Conservation (phyloP, 1,140 invertebrate species). For the Eriosoma lanigerum region DNA sequence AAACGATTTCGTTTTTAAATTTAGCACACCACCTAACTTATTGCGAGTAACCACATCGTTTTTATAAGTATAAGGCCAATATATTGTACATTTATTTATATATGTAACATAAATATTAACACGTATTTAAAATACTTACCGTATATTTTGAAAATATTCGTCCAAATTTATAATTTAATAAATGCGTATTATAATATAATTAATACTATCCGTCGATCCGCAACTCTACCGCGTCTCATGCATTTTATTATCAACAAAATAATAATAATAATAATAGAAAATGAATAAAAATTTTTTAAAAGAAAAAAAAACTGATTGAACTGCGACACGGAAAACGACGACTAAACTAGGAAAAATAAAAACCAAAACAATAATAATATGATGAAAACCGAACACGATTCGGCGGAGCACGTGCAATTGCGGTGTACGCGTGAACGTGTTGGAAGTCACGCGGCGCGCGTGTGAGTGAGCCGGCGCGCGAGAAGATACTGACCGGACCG, state of each 20-base stretch:
- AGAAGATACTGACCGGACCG: constrained; percentile 43
- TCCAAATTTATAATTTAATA: neutral
- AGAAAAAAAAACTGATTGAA: neutral
- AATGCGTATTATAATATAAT: neutral
- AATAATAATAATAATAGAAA: neutral
- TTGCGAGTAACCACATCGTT: no score
- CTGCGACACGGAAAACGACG: constrained; percentile 11
- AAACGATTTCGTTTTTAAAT: no score
- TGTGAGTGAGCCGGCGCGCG: constrained; percentile 22
- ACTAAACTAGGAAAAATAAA: neutral
- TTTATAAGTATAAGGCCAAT: no score
- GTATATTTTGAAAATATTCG: neutral
- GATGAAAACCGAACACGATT: constrained; percentile 7
- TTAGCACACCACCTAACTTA: no score
- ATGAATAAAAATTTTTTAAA: neutral
- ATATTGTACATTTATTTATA: no score
- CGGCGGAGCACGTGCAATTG: constrained; percentile 42
- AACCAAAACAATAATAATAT: neutral
- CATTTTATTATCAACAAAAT: neutral
- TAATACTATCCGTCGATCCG: neutral
- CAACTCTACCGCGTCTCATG: neutral
- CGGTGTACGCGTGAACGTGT: constrained; percentile 1
- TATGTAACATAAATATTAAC: no score
- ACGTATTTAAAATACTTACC: no score
- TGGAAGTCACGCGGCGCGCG: constrained; percentile 21